These are phyloP conservation scores for Tinea semifulvella DNA, from an alignment of 2,888 invertebrate genomes.

Conservation along the genomic window DNA sequence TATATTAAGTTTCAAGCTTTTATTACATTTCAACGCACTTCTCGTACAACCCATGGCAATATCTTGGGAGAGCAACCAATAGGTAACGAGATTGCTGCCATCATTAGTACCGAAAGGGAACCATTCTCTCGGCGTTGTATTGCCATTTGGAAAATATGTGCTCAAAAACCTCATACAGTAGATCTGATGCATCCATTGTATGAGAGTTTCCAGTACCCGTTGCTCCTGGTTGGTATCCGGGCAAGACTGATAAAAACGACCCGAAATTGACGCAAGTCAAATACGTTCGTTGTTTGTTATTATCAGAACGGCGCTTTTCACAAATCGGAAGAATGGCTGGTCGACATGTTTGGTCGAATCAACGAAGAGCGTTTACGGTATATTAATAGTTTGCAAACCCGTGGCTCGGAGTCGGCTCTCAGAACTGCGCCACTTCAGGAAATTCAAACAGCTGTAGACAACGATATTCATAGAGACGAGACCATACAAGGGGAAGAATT, in stretches of 20 bases:
- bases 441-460: not conserved
- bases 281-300: slow-evolving; percentile 14
- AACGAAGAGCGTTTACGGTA: slow-evolving; percentile 15
- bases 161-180: slow-evolving; percentile 14
- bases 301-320: slow-evolving; percentile 15
- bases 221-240: slow-evolving; percentile 12
- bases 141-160: slow-evolving; percentile 18
- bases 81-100: slow-evolving; percentile 16
- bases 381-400: not conserved
- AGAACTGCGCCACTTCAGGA: not conserved
- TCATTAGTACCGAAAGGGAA: slow-evolving; percentile 17
- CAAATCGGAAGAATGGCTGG: slow-evolving; percentile 17
- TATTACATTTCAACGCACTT: slow-evolving; percentile 7
- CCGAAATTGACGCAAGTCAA: slow-evolving; percentile 12
- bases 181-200: slow-evolving; percentile 16
- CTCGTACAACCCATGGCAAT: slow-evolving; percentile 17
- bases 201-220: slow-evolving; percentile 15
- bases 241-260: slow-evolving; percentile 12
- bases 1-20: slow-evolving; percentile 1
- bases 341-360: slow-evolving; percentile 17
- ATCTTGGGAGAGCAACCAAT: slow-evolving; percentile 16
- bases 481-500: slow-evolving; percentile 10
- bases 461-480: not conserved
- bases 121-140: slow-evolving; percentile 14
- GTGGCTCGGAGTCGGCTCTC: not conserved